A percentile compares a stretch with the other conserved stretches of the same genome.
Conservation (phyloP, 2,113 vertebrate species). For the Lepus europaeus region DNA sequence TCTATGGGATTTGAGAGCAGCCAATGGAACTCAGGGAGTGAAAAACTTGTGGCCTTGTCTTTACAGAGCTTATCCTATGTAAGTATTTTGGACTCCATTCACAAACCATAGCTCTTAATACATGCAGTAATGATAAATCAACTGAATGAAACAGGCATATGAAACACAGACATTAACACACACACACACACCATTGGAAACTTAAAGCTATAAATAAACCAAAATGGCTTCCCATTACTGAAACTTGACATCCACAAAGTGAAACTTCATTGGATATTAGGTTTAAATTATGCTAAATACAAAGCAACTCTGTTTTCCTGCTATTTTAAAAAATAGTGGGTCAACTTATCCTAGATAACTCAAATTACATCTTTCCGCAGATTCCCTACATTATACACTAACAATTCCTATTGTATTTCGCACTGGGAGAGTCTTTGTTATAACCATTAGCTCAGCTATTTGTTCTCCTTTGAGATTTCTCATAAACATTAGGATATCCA, state of each 20-base stretch:
- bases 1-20: neutral
- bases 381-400: constrained; percentile 48
- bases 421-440: constrained; percentile 60
- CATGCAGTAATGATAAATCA: constrained; percentile 28
- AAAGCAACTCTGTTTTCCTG: constrained; percentile 40
- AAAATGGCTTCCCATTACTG: neutral
- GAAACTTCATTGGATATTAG: constrained; percentile 9
- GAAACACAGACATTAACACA: neutral
- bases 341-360: constrained; percentile 40
- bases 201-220: neutral
- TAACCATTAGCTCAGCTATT: constrained; percentile 68
- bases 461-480: constrained; percentile 72
- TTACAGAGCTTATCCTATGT: neutral
- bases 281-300: constrained; percentile 52
- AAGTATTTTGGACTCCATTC: neutral
- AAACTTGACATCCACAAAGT: neutral
- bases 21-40: neutral
- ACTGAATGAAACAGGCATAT: neutral
- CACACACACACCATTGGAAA: neutral
- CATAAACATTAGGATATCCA: constrained; percentile 72
- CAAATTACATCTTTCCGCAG: constrained; percentile 59
- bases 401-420: constrained; percentile 59
- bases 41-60: neutral
- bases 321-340: constrained; percentile 45
- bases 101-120: neutral